phyloP scores from a whole-genome alignment of 2,888 invertebrate genomes.

The Campoplex nolae region DNA sequence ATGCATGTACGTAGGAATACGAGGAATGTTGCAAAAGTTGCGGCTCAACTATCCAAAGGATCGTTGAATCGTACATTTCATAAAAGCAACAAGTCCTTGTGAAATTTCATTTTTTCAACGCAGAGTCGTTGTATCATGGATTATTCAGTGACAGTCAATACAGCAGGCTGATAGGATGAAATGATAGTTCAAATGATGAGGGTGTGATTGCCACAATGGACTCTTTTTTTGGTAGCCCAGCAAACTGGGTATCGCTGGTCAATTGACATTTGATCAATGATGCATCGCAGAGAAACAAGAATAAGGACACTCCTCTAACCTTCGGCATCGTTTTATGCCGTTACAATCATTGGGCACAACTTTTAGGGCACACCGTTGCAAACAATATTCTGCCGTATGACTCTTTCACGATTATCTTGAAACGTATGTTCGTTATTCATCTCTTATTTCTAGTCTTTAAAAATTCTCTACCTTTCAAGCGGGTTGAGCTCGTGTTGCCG shows the following conservation, averaged over 20 bases:
- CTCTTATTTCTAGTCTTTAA: constrained; percentile 41
- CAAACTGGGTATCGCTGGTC: not conserved
- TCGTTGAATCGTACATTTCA: not conserved
- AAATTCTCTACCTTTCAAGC: constrained; percentile 31
- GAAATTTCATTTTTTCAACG: not conserved
- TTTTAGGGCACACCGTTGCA: not conserved
- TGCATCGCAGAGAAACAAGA: not conserved
- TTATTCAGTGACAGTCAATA: not conserved
- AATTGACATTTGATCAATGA: not conserved
- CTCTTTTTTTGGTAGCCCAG: not conserved
- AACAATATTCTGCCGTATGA: not conserved
- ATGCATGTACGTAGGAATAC: constrained; percentile 12
- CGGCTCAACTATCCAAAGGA: not conserved
- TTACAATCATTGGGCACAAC: not conserved
- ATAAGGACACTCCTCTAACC: not conserved
- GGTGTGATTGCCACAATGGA: not conserved
- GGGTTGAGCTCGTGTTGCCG: constrained; percentile 24
- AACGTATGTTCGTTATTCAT: constrained; percentile 18
- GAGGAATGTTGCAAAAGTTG: not conserved
- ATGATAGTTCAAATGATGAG: not conserved
- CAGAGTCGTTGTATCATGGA: too few relatives aligned
- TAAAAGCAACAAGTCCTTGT: not conserved
- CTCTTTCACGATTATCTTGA: constrained; percentile 21
- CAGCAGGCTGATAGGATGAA: not conserved
- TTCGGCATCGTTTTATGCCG: not conserved